Evolutionary conservation across 2,888 invertebrate genomes (phyloP), one percentile per base, ranked within the genome.

Genomic region (Thyatira batis): DNA sequence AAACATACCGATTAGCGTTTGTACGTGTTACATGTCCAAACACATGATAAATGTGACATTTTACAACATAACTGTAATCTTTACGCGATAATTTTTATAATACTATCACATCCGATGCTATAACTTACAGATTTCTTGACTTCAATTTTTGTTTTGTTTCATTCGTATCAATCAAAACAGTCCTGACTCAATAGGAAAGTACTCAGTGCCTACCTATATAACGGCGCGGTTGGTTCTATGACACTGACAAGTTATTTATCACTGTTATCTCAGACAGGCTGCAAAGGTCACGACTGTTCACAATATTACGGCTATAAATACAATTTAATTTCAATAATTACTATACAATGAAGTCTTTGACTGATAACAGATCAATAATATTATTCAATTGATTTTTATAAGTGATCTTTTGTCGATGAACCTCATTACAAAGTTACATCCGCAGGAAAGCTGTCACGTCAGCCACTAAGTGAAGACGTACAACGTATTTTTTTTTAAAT

Each of bases 311-410:
- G 73, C 80, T 87, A 90, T 90, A 88, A 89, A 89, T 89, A 89
- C 85, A 78, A 82, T 89, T 87, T 85, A 87, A 86, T 88, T 89
- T 85, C 83, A 88, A 82, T 89, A 87, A 89, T 90, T 85, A 89
- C 78, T 76, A 78, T 77, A 80, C 82, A 86, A 80, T 80, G 77
- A 81, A 84, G 89, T 89, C 90, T 88, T 85, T 87, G 88, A 87
- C 89, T 88, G 88, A 89, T 91, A 89, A 82, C 73, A 70, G 76
- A 73, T 80, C 78, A 80, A 82, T 82, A 81, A 72, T 71, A 69
- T 69, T 63, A 59, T 51, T 65, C 61, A 60, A 63, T 55, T 11
- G 27, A 28, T 25, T 28, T 11, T 55, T 53, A 67, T 80, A 82
- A 85, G 85, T 82, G 85, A 85, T 87, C 87, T 82, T 84, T 73